These are phyloP conservation scores for Discoglossus pictus DNA, from an alignment of 2,797 vertebrate species.

Conservation along the genomic window DNA sequence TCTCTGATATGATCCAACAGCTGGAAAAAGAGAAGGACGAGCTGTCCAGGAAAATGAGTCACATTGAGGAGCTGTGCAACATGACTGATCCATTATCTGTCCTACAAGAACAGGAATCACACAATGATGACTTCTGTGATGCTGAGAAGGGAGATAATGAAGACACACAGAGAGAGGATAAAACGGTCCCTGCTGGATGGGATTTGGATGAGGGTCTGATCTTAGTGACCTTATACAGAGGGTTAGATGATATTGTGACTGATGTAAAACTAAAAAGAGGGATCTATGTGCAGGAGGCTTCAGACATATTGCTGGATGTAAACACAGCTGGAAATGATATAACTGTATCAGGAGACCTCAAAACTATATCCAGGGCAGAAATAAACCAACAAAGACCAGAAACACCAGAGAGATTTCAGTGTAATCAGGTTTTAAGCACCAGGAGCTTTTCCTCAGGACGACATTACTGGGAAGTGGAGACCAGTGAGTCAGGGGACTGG, in stretches of 20 bases:
- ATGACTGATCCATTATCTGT: constrained; percentile 1
- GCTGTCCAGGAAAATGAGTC: constrained; percentile 10
- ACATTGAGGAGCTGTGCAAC: constrained; percentile 19
- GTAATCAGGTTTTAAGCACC: constrained; percentile 28
- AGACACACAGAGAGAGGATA: no score
- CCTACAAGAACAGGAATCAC: constrained; percentile 5
- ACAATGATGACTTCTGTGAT: background rate
- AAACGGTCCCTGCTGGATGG: background rate
- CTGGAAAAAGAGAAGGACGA: constrained; percentile 27
- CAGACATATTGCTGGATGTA: constrained; percentile 11
- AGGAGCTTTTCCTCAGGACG: constrained; percentile 15
- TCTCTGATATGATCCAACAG: constrained; percentile 27
- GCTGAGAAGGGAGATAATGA: background rate
- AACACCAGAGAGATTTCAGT: constrained; percentile 9
- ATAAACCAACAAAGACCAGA: background rate
- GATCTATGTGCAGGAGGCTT: background rate
- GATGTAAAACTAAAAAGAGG: background rate
- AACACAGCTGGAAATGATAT: constrained; percentile 27
- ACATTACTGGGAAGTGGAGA: constrained; percentile 36
- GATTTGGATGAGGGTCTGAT: constrained; percentile 30
- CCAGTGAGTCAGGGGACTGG: constrained; percentile 32
- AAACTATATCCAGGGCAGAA: constrained; percentile 20
- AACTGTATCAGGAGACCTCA: constrained; percentile 25
- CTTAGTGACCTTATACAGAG: background rate
- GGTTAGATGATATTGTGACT: constrained; percentile 6